Evolutionary conservation across 30 jellyfish, hydroid and myxozoan genomes (phyloP), one percentile per base, ranked within the genome.

Genomic region (Aurelia sp.): DNA sequence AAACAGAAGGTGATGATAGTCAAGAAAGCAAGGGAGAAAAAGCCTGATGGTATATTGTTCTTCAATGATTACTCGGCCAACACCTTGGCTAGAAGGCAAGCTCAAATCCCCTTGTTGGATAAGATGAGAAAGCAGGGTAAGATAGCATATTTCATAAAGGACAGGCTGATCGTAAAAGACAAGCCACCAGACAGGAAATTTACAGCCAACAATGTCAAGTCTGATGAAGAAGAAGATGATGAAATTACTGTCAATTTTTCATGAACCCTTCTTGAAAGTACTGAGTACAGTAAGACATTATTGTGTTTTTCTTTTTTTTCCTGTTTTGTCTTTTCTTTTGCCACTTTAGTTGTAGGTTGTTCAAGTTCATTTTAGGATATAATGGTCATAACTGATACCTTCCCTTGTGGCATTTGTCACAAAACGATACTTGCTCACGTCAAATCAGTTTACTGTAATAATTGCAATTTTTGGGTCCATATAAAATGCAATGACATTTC

Each of bases 311-410:
- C 5, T 69, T 64, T 38, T 15, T 69, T 69, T 69, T 64, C 4
- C 24, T 60, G 2, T 16, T 27, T 27, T 27, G 1, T 27, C 33
- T 27, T 27, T 27, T 2, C 33, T 27, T 27, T 27, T 27, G 33
- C 2, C 33, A 2, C 33, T 27, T 27, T 27, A 27, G 1, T 27
- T 27, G 33, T 27, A 27, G 2, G 57, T 0, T 31, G 61, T 50
- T 75, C 87, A 75, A 31, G 87, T 75, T 75, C 67, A 75, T 75
- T 38, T 75, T 75, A 19, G 60, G 41, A 51, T 13, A 58, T 31
- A 78, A 78, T 78, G 90, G 90, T 78, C 52, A 65, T 78, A 60
- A 78, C 79, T 78, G 82, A 76, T 76, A 76, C 88, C 82, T 35
- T 27, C 2, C 33, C 33, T 2, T 27, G 33, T 27, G 33, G 33